Conservation (phyloP, 2,888 invertebrate genomes). For the Drosophila phalerata region DNA sequence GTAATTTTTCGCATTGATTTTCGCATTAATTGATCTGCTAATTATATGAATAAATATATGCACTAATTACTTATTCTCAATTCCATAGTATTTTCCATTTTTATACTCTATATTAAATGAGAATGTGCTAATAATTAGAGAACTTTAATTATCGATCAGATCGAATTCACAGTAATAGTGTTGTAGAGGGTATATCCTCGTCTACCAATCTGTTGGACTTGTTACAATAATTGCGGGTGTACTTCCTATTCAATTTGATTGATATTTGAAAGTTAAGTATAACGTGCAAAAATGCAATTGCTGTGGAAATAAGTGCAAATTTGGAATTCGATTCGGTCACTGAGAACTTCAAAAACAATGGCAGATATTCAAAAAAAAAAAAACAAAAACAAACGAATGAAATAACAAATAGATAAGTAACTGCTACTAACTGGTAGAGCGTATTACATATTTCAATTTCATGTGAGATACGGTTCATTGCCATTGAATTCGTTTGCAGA, state of each 20-base stretch:
- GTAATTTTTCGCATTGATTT: conserved; percentile 57
- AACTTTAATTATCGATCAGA: too few species aligned
- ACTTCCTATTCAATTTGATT: conserved; percentile 12
- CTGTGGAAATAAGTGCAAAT: conserved; percentile 57
- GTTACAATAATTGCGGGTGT: conserved; percentile 3
- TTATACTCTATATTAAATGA: conserved; percentile 31
- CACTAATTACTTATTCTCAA: conserved; percentile 26
- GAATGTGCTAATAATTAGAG: too few species aligned
- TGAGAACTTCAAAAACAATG: conserved; percentile 56
- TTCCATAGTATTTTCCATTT: conserved; percentile 11
- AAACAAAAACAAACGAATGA: conserved; percentile 29
- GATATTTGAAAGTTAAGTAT: conserved; percentile 57
- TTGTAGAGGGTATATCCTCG: background rate
- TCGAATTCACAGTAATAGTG: too few species aligned
- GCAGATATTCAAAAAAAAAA: conserved; percentile 28
- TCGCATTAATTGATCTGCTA: conserved; percentile 46
- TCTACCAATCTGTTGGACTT: background rate
- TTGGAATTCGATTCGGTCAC: conserved; percentile 29
- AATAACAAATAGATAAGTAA: conserved; percentile 22
- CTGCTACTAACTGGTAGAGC: conserved; percentile 30
- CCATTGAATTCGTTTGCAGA: conserved; percentile 73
- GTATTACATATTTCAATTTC: conserved; percentile 55
- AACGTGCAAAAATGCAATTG: conserved; percentile 73
- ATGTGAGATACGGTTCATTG: conserved; percentile 74
- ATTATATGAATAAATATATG: conserved; percentile 52